Evolutionary conservation across 2,113 vertebrate genomes (phyloP), one percentile per base, ranked within the genome.

Genomic region (Rhineura floridana): DNA sequence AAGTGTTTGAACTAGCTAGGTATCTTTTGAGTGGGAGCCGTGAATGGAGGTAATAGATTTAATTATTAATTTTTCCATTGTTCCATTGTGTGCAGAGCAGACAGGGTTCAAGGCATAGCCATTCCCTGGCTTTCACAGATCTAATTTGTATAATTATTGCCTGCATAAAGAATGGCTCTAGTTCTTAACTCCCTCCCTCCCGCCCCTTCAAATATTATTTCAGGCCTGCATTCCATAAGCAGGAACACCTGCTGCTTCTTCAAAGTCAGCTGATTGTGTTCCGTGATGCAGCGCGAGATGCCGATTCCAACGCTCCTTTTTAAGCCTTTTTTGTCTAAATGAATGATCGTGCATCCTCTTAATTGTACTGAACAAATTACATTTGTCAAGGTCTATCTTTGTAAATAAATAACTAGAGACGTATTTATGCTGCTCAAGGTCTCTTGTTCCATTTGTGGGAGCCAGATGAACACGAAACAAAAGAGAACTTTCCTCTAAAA

Each of bases 121-220:
- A 97, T 97, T 97, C 97, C 96, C 96, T 95, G 97, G 96, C 97
- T 99, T 98, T 98, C 98, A 98, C 96, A 97, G 98, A 98, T 98
- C 97, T 98, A 98, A 98, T 99, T 98, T 98, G 98, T 98, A 98
- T 98, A 98, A 98, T 98, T 98, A 98, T 98, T 96, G 96, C 96
- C 95, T 97, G 96, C 97, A 98, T 98, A 97, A 97, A 96, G 97
- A 97, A 95, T 95, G 95, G 94, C 96, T 97, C 90, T 36, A n/a
- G 94, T 97, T 96, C 95, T 94, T 95, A 90, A 93, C 85, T 93
- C 91, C 88, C 88, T 76, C 90, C 87, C 81, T 91, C 84, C 55
- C 48, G 87, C 87, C 93, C 89, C 94, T 93, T 93, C 91, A 86
- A 92, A 93, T 92, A 88, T 89, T 96, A 95, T 96, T 96, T 97